A percentile compares a stretch with the other conserved stretches of the same genome.
Evolutionary conservation across 2,888 invertebrate genomes (phyloP).

Genomic region (Adelognathus sp.): DNA sequence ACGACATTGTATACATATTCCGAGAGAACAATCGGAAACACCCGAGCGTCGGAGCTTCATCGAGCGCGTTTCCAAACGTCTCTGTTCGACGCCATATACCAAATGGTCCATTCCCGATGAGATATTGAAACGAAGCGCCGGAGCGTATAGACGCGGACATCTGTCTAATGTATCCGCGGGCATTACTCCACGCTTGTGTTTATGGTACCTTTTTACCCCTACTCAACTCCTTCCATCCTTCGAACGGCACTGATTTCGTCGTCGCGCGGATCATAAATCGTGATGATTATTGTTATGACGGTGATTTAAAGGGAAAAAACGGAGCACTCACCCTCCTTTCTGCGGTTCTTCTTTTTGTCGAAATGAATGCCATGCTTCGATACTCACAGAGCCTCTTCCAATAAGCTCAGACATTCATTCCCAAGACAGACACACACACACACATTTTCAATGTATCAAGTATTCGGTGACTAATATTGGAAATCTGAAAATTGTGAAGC

Average conservation of each 20-base stretch:
- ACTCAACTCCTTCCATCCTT: not conserved
- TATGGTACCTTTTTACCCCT: too few species aligned
- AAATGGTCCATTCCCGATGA: constrained; percentile 47
- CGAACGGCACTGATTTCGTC: constrained; percentile 11
- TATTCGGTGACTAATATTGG: too few species aligned
- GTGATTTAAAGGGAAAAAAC: not conserved
- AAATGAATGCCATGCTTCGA: too few species aligned
- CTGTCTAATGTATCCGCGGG: constrained; percentile 38
- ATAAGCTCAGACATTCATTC: too few species aligned
- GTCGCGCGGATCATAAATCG: not conserved
- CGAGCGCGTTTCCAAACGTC: constrained; percentile 1
- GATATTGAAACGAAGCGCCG: constrained; percentile 46
- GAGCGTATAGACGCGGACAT: constrained; percentile 5
- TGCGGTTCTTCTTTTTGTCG: not conserved
- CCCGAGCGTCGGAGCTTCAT: not conserved
- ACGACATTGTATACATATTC: constrained; percentile 25
- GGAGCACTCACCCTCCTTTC: not conserved
- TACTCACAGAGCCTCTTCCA: too few species aligned
- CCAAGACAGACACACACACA: too few species aligned
- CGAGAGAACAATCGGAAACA: constrained; percentile 31
- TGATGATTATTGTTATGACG: constrained; percentile 25
- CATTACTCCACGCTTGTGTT: constrained; percentile 1
- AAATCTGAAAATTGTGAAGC: too few species aligned
- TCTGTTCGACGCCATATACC: not conserved
- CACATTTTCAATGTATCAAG: too few species aligned